Evolutionary conservation across 1,140 invertebrate species (phyloP).

Genomic region (Pemphigus obesinymphae): DNA sequence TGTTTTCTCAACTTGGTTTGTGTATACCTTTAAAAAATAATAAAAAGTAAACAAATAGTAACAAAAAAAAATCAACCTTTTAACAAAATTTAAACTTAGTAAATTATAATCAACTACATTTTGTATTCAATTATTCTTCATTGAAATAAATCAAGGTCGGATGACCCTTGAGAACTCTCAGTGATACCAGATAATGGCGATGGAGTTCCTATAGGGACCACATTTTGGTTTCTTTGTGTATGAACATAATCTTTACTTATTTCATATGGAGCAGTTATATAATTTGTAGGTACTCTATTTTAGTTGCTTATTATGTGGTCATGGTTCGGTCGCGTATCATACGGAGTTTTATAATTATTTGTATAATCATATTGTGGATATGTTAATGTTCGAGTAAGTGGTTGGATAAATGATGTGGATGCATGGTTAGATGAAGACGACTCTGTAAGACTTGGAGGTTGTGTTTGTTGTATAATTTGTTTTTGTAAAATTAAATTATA

Average conservation of each 20-base stretch:
- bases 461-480: background rate
- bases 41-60: constrained; percentile 11
- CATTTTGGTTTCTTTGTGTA: too few relatives aligned
- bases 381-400: background rate
- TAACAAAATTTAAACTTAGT: background rate
- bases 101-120: background rate
- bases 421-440: background rate
- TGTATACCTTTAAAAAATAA: background rate
- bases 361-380: constrained; percentile 7
- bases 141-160: too few relatives aligned
- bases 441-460: background rate
- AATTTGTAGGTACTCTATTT: constrained; percentile 3
- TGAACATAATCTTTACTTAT: too few relatives aligned
- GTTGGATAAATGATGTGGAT: background rate
- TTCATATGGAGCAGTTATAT: background rate
- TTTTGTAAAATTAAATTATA: constrained; percentile 13
- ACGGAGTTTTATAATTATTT: too few relatives aligned
- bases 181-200: background rate
- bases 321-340: background rate
- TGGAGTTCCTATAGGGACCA: background rate
- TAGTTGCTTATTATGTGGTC: background rate
- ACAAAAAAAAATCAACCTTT: constrained; percentile 13
- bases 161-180: constrained; percentile 1
- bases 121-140: background rate
- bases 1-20: background rate